Percentiles rank a stretch among this genome's conserved stretches.
Evolutionary conservation across 23 tunicate species (phyloP).

Genomic region (Botrylloides violaceus): DNA sequence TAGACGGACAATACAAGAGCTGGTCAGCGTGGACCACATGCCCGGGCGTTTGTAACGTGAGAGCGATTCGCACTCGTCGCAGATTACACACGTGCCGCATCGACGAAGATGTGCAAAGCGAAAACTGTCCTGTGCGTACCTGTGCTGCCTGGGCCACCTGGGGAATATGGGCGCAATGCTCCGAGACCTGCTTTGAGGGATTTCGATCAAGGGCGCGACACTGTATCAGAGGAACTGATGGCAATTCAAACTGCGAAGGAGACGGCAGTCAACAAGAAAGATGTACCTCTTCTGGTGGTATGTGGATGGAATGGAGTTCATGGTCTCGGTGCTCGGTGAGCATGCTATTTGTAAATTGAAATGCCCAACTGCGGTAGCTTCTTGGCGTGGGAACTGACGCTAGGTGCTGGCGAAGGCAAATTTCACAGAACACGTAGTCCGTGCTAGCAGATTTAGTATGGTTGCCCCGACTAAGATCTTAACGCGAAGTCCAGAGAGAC

Average conservation of each 20-base stretch:
- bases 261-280: not conserved
- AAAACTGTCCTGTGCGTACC: constrained; percentile 16
- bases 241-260: constrained; percentile 26
- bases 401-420: no score
- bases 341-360: no score
- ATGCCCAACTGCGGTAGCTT: no score
- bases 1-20: constrained; percentile 31
- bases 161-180: constrained; percentile 80
- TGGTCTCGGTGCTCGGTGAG: constrained; percentile 58
- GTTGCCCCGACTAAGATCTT: no score
- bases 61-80: constrained; percentile 30
- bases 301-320: constrained; percentile 45
- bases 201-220: constrained; percentile 13
- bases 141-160: constrained; percentile 80
- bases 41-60: constrained; percentile 51
- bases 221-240: constrained; percentile 36
- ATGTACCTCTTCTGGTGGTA: constrained; percentile 22
- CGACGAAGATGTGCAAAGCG: constrained; percentile 18
- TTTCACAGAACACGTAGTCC: no score
- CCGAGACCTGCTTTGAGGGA: constrained; percentile 79
- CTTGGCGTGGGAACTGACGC: no score
- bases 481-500: no score
- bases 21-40: constrained; percentile 85
- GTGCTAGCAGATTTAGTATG: no score
- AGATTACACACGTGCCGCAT: constrained; percentile 57